Conservation (phyloP, 2,888 invertebrate species). For the Onthophagus sagittarius region DNA sequence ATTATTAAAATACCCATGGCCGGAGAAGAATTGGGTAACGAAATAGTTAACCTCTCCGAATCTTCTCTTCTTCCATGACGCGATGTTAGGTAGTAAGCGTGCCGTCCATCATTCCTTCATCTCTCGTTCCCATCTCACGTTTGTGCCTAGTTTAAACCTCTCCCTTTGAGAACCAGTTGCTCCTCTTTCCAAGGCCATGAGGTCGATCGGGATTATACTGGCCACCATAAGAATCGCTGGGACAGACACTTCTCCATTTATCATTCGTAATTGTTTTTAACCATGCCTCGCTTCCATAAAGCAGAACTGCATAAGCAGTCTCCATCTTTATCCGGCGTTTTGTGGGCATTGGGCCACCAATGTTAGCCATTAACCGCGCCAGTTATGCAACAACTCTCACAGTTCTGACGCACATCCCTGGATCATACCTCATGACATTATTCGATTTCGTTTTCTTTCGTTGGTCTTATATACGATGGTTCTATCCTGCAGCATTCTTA, state of each 20-base stretch:
- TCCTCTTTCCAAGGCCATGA: slow-evolving; percentile 5
- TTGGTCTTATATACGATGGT: not conserved
- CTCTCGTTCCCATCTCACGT: not conserved
- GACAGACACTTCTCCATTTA: not conserved
- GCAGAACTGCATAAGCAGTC: slow-evolving; percentile 2
- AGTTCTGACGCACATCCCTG: slow-evolving; percentile 19
- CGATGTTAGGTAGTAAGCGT: slow-evolving; percentile 1
- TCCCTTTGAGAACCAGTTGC: not conserved
- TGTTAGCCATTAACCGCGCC: slow-evolving; percentile 4
- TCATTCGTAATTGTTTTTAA: not conserved
- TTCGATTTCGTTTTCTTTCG: not conserved
- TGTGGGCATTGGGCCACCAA: slow-evolving; percentile 4
- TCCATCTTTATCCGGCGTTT: not conserved
- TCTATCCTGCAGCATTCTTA: not conserved
- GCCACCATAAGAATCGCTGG: not conserved
- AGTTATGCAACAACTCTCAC: not conserved
- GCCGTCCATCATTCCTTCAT: slow-evolving; percentile 16
- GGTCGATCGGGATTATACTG: slow-evolving; percentile 3
- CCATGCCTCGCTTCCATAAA: slow-evolving; percentile 12
- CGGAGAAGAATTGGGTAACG: slow-evolving; percentile 1
- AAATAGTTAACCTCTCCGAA: slow-evolving; percentile 16
- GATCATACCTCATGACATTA: slow-evolving; percentile 17
- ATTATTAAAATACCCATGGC: not conserved
- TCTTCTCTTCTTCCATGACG: slow-evolving; percentile 2
- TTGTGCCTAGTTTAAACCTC: not conserved